phyloP scores from a whole-genome alignment of 2,888 invertebrate genomes.

The Tholera decimalis region DNA sequence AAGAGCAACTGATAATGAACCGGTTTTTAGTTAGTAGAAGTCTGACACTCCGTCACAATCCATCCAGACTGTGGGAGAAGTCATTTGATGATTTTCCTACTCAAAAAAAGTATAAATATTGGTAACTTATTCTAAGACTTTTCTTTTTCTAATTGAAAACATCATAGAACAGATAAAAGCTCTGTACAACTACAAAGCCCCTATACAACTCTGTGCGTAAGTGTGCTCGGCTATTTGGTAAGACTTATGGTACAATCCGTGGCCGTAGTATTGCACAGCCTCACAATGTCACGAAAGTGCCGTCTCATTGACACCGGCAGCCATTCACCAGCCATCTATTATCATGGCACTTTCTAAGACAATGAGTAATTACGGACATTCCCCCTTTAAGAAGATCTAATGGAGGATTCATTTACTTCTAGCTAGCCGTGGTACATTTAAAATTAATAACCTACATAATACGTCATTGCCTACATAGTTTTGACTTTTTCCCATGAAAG shows the following conservation, averaged over 20 bases:
- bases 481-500: neutral
- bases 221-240: slow-evolving; percentile 2
- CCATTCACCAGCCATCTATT: slow-evolving; percentile 67
- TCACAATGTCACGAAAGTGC: slow-evolving; percentile 66
- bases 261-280: slow-evolving; percentile 32
- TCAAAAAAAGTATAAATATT: too few relatives aligned
- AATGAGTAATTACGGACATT: slow-evolving; percentile 63
- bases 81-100: too few relatives aligned
- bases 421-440: neutral
- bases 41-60: too few relatives aligned
- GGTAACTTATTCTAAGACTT: too few relatives aligned
- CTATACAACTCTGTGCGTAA: neutral
- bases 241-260: slow-evolving; percentile 1
- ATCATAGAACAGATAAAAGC: neutral
- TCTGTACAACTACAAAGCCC: neutral
- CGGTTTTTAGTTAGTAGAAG: too few relatives aligned
- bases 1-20: too few relatives aligned
- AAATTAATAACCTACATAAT: too few relatives aligned
- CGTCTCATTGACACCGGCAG: slow-evolving; percentile 69
- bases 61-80: too few relatives aligned
- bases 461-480: neutral
- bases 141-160: too few relatives aligned
- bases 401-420: slow-evolving; percentile 31
- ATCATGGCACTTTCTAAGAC: slow-evolving; percentile 67
- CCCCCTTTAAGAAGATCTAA: slow-evolving; percentile 25